Evolutionary conservation across 2,888 invertebrate genomes (phyloP).

Genomic region (Philhelius pedissequus): DNA sequence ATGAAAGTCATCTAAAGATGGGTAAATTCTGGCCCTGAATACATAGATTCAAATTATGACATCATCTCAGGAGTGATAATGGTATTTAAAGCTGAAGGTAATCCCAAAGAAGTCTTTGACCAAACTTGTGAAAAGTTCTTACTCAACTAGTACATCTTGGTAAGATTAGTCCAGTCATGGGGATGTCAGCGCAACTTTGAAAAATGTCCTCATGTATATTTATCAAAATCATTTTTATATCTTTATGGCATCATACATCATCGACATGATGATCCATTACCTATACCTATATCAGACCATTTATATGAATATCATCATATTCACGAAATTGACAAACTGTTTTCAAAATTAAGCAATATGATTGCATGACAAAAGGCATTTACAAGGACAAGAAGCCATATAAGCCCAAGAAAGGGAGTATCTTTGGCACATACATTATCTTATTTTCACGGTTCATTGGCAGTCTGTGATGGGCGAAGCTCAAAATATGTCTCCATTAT

Average conservation of each 20-base stretch:
- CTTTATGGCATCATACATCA: background rate
- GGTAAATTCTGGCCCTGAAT: background rate
- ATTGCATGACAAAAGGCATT: background rate
- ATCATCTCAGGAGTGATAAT: background rate
- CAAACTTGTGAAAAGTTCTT: background rate
- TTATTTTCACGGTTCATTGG: slow-evolving; percentile 17
- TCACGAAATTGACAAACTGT: background rate
- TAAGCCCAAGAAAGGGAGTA: background rate
- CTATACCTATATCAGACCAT: background rate
- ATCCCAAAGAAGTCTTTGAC: background rate
- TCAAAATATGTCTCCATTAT: background rate
- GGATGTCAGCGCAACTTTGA: background rate
- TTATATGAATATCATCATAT: background rate
- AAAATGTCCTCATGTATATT: background rate
- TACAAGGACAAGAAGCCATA: background rate
- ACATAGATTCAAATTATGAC: background rate
- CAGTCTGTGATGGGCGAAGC: background rate
- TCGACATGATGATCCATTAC: background rate
- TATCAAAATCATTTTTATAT: background rate
- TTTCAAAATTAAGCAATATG: background rate
- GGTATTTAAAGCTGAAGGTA: background rate
- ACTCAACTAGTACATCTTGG: background rate
- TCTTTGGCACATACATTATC: background rate
- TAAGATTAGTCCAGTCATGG: background rate
- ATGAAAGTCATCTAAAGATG: background rate